Evolutionary conservation across 1,140 invertebrate species (phyloP), one percentile per base, ranked within the genome.

Genomic region (Pseudomyrmex gracilis): DNA sequence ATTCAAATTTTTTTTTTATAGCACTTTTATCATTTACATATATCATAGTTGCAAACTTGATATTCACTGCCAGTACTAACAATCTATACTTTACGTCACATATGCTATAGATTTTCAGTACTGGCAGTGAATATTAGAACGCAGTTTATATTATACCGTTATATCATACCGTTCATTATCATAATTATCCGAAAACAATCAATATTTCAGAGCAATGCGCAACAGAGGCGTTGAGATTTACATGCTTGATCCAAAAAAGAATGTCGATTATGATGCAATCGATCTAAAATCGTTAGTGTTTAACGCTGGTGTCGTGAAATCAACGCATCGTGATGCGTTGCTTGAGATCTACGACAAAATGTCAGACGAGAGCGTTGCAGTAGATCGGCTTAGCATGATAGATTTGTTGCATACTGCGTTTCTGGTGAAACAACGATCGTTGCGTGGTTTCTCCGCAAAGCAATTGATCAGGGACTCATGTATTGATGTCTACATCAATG

Each of bases 191-290:
- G 34, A 34, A 34, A 34, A 53, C 43, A 2, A 76, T 13, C 5
- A 12, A 43, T 15, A 86, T 94, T 94, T 70, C 90, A 96, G 99
- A 91, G 99, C 99, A 0, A 99, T 99, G 99, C 96, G 99, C 82
- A 99, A 99, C 92, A 95, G 99, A 92, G 98, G 99, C 3, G 96
- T 99, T 0, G 99, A 99, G 95, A 97, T 99, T 85, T 98, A 95
- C 89, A 93, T 99, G 58, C 92, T 95, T 0, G 90, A 92, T 5
- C 89, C 94, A 12, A 91, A 93, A n/a, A 92, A 94, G 66, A 92
- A 89, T n/a, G 17, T 84, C 24, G 82, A 93, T 22, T 60, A 64
- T 1, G 92, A 93, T 61, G 24, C 76, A 4, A 82, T 95, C 2
- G 97, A 97, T 90, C 87, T 95, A 73, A 93, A 94, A 61, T 95